Evolutionary conservation across 2,113 vertebrate species (phyloP).

Genomic region (human): DNA sequence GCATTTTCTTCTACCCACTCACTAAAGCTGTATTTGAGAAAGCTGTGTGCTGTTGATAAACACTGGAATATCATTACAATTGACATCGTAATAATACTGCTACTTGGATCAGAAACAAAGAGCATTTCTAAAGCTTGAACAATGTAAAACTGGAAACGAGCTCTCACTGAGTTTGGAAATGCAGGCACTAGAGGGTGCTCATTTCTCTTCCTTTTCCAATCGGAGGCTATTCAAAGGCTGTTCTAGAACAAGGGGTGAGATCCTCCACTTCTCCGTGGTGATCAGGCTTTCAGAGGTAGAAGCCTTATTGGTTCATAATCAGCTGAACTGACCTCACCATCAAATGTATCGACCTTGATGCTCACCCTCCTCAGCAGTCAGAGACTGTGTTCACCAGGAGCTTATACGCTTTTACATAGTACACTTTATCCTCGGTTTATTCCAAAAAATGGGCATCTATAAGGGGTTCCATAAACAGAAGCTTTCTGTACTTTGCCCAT

Average conservation of each 20-base stretch:
- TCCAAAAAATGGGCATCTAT: not conserved
- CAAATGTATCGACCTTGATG: accelerated
- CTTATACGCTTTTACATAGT: accelerated
- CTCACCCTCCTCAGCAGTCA: accelerated
- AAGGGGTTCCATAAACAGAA: not conserved
- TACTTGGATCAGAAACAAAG: not conserved
- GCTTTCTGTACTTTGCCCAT: not conserved
- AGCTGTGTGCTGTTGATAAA: not conserved
- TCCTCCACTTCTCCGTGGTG: accelerated
- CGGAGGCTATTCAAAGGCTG: not conserved
- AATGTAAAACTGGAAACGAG: not conserved
- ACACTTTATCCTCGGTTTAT: not conserved
- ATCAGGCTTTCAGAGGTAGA: not conserved
- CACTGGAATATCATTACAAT: not conserved
- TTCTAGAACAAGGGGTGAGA: not conserved
- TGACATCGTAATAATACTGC: not conserved
- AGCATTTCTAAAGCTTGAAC: not conserved
- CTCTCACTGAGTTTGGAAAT: not conserved
- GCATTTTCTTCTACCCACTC: not conserved
- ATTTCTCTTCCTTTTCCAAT: not conserved
- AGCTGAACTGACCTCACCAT: not conserved
- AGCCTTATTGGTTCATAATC: not conserved
- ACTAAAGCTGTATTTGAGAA: not conserved
- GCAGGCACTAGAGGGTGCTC: not conserved
- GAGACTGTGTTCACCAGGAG: accelerated